A percentile compares a stretch with the other conserved stretches of the same genome.
Evolutionary conservation across 1,140 invertebrate genomes (phyloP).

Genomic region (Chrysopa pallens): DNA sequence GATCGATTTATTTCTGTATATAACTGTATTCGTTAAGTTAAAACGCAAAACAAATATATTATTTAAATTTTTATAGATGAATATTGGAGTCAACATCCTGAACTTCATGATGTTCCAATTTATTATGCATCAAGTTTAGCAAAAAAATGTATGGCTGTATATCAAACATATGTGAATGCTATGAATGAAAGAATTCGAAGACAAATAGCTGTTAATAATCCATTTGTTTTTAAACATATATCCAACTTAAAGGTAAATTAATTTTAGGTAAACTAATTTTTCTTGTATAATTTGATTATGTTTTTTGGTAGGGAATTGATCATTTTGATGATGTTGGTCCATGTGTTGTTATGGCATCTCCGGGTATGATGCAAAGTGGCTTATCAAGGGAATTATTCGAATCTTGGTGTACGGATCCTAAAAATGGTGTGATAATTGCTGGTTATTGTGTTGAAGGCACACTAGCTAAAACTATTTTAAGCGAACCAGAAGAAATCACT

Average conservation of each 20-base stretch:
- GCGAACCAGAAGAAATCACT: conserved; percentile 94
- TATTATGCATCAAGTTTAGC: conserved; percentile 98
- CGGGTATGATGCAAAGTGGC: conserved; percentile 99
- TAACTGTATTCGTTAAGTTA: too few relatives aligned
- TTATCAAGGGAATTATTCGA: conserved; percentile 95
- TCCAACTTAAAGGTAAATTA: conserved; percentile 80
- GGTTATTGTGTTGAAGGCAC: conserved; percentile 99
- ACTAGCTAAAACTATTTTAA: conserved; percentile 88
- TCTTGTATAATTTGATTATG: background rate
- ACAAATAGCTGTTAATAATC: conserved; percentile 96
- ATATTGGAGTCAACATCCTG: conserved; percentile 95
- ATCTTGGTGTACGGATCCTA: conserved; percentile 93
- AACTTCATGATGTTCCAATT: conserved; percentile 96
- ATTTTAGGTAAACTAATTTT: background rate
- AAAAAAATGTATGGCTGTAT: conserved; percentile 99
- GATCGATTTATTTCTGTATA: too few relatives aligned
- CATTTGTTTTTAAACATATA: conserved; percentile 98
- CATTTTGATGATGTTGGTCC: conserved; percentile 99
- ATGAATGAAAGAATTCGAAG: conserved; percentile 96
- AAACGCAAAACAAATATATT: too few relatives aligned
- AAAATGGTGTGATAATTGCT: conserved; percentile 97
- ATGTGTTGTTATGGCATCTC: conserved; percentile 97
- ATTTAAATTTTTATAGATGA: conserved; percentile 49
- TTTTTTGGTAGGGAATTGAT: conserved; percentile 67
- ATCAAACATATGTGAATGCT: conserved; percentile 98